These are phyloP conservation scores for Psix sp. DNA, from an alignment of 1,140 invertebrate genomes.

Conservation along the genomic window DNA sequence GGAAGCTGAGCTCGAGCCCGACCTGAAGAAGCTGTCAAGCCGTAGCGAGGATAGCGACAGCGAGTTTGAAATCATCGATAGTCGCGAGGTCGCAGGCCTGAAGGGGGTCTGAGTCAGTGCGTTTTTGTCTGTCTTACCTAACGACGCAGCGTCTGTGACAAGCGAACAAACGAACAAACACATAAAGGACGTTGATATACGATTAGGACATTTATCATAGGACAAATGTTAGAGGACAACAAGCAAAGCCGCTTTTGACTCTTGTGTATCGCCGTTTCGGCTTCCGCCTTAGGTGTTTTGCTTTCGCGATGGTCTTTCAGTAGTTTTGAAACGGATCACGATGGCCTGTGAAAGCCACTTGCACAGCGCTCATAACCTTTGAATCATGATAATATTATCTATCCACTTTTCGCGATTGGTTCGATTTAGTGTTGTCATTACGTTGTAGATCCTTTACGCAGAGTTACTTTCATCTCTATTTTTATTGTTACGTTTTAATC, in stretches of 20 bases:
- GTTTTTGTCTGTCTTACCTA: background rate
- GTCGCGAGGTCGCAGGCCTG: constrained; percentile 63
- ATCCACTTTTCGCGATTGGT: too few species aligned
- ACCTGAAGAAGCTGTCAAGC: constrained; percentile 58
- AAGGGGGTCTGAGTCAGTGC: constrained; percentile 60
- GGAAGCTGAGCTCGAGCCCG: constrained; percentile 68
- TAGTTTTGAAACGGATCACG: constrained; percentile 31
- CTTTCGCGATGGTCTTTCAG: constrained; percentile 59
- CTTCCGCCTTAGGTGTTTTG: constrained; percentile 63
- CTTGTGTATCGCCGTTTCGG: constrained; percentile 59
- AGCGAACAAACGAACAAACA: constrained; percentile 9
- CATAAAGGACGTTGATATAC: constrained; percentile 46
- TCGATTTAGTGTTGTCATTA: too few species aligned
- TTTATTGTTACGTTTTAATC: too few species aligned
- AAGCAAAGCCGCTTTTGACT: constrained; percentile 45
- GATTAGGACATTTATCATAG: constrained; percentile 55
- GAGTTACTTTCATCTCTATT: too few species aligned
- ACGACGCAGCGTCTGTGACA: constrained; percentile 8
- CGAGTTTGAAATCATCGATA: constrained; percentile 75
- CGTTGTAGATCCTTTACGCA: too few species aligned
- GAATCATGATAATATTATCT: too few species aligned
- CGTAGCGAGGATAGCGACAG: constrained; percentile 71
- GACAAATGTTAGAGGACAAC: constrained; percentile 43
- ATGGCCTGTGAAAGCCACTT: constrained; percentile 35
- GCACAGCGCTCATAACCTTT: too few species aligned